A percentile compares a stretch with the other conserved stretches of the same genome.
Conservation (phyloP, 2,797 vertebrate genomes). For the Tolypeutes matacus region DNA sequence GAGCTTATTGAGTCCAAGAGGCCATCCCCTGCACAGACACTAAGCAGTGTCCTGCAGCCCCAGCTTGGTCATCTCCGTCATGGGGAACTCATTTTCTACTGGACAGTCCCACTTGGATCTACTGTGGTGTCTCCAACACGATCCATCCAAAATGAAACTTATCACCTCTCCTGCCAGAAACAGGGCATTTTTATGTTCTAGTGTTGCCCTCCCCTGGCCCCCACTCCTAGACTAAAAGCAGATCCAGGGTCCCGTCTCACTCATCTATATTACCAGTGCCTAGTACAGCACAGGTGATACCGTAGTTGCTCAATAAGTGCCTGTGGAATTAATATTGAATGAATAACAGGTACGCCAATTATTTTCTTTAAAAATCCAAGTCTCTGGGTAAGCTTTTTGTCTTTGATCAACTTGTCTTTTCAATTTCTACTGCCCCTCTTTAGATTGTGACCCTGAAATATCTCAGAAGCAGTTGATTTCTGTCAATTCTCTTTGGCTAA, state of each 20-base stretch:
- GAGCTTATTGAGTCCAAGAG: neutral
- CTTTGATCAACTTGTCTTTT: constrained; percentile 68
- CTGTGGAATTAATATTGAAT: neutral
- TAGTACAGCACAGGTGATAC: neutral
- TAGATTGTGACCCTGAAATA: constrained; percentile 50
- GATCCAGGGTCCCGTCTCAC: neutral
- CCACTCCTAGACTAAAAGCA: neutral
- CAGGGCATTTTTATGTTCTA: neutral
- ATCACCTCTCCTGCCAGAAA: neutral
- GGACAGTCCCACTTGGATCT: neutral
- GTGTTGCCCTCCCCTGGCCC: neutral
- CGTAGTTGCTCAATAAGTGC: neutral
- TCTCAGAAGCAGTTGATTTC: constrained; percentile 67
- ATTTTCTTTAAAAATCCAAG: constrained; percentile 51
- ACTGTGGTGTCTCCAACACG: neutral
- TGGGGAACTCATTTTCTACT: neutral
- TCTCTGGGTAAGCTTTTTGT: constrained; percentile 6
- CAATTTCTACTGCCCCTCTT: constrained; percentile 45
- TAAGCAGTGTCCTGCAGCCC: neutral
- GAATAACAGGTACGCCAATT: neutral
- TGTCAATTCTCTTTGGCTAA: constrained; percentile 74
- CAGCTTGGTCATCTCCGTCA: neutral
- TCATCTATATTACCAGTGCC: constrained; percentile 21
- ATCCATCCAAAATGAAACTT: constrained; percentile 14
- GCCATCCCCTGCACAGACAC: neutral